Evolutionary conservation across 2,113 vertebrate species (phyloP).

Genomic region (Collichthys lucidus): DNA sequence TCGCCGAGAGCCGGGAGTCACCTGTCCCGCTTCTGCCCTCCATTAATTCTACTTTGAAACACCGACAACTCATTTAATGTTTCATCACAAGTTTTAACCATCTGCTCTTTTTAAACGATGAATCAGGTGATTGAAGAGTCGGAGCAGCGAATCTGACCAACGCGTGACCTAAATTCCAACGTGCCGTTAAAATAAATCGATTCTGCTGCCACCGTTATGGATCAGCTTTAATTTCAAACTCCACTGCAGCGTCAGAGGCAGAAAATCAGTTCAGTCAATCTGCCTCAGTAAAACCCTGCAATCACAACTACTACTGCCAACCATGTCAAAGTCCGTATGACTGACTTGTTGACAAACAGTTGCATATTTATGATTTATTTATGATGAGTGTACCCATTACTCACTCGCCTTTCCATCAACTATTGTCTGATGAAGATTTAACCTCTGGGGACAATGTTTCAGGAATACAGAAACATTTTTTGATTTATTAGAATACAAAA

Average conservation of each 20-base stretch:
- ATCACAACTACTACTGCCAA: no score
- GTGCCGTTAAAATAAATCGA: conserved; percentile 6
- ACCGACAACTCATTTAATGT: neutral
- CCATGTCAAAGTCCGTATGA: no score
- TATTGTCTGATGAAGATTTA: no score
- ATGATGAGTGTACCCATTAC: no score
- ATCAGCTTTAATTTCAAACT: neutral
- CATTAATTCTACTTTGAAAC: neutral
- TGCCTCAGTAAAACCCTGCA: neutral
- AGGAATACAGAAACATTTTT: neutral
- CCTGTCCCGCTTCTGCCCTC: neutral
- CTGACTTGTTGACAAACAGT: no score
- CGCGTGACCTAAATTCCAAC: conserved; percentile 3
- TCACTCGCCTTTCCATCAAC: no score
- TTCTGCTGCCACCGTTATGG: neutral
- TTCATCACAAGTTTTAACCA: neutral
- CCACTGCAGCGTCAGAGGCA: neutral
- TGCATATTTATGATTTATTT: no score
- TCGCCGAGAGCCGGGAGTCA: neutral
- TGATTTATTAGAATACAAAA: no score
- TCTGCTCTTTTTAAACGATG: neutral
- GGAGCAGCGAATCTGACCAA: neutral
- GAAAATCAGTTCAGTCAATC: neutral
- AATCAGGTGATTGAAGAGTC: neutral
- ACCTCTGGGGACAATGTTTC: no score